Base-by-base conservation (phyloP, 1,140 invertebrate genomes). In the Hetaerina americana region DNA sequence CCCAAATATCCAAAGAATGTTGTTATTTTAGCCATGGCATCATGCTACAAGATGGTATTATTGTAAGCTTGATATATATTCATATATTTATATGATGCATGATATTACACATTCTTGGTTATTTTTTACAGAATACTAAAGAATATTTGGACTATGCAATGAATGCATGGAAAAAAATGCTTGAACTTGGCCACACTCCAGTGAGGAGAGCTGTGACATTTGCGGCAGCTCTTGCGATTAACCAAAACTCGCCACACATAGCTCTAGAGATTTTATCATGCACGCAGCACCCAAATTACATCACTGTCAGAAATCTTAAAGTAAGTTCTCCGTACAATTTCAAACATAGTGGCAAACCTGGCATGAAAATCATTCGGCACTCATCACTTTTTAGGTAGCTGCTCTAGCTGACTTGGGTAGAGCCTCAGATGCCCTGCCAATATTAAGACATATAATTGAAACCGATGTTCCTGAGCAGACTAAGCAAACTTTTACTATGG, bases 11-110 rank as follows among this genome's bases (percentile, higher is more conserved):
- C 90, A 0, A 87, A 85, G 76, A 89, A 91, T 80, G 80, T 83
- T 57, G 78, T 90, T 5, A 83, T 89, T 26, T 76, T 94, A 26
- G 81, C 85, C 26, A 76, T 89, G 68, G 91, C 87, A 69, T 84
- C 89, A 26, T 92, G 88, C 78, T 92, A 91, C 77, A 91, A 91
- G 86, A 78, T 91, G 81, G 91, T 92, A 82, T 49, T 71, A 12
- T 6, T 18, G 10, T 72, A 70, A 22, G 72, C 73, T 67, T 72
- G 12, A 5, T 27, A 69, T 68, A 66, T 57, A 25, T 72, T 26
- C 24, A 1, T 0, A 8, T 73, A 27, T 66, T 70, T 66, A 27
- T n/a, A n/a, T n/a, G n/a, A n/a, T n/a, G n/a, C n/a, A n/a, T n/a
- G n/a, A n/a, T n/a, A n/a, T n/a, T n/a, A n/a, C n/a, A n/a, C n/a